Conservation (phyloP, 2,113 vertebrate genomes). For the Muntiacus muntjak region DNA sequence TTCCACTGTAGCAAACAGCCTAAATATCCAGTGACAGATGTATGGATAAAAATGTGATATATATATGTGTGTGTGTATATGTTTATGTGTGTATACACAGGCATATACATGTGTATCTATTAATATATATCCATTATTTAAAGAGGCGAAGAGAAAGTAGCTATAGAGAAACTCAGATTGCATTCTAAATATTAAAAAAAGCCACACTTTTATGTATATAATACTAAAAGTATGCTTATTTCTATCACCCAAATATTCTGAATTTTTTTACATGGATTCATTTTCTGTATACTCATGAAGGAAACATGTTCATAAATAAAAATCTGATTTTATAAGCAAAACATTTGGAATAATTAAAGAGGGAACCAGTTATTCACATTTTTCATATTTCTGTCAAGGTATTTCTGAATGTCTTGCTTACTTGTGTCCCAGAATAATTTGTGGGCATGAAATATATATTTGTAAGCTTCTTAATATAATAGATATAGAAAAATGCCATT, state of each 20-base stretch:
- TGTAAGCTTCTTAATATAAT: not conserved
- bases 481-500: not conserved
- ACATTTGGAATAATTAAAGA: not conserved
- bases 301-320: not conserved
- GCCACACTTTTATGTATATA: not conserved
- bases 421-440: not conserved
- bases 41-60: not conserved
- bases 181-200: not conserved
- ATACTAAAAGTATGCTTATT: not conserved
- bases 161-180: not conserved
- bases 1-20: not conserved
- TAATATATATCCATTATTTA: not conserved
- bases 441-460: not conserved
- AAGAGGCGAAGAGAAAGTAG: not conserved
- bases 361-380: not conserved
- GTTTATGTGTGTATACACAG: not conserved
- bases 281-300: not conserved
- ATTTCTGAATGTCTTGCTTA: not conserved
- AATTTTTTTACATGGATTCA: not conserved
- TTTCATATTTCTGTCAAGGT: not conserved
- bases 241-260: not conserved
- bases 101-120: not conserved
- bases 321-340: not conserved
- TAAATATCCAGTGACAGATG: not conserved
- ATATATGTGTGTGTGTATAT: rapidly evolving